A percentile compares a stretch with the other conserved stretches of the same genome.
Evolutionary conservation across 2,113 vertebrate species (phyloP).

Genomic region (Pogona vitticeps): DNA sequence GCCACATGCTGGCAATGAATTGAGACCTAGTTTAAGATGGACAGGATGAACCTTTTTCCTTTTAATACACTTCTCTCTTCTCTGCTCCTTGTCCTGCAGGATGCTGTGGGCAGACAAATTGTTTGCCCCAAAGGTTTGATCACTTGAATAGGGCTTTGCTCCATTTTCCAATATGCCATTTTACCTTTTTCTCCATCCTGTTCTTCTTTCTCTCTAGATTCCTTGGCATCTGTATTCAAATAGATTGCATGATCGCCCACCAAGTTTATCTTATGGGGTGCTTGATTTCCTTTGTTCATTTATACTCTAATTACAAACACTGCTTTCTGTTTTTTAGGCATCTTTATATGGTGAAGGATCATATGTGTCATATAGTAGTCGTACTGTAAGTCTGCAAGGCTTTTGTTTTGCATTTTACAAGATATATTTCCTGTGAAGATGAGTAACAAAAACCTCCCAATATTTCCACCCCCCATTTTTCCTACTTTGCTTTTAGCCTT

Average conservation of each 20-base stretch:
- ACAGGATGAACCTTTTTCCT: not conserved
- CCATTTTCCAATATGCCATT: not conserved
- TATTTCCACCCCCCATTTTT: constrained; percentile 68
- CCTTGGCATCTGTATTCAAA: not conserved
- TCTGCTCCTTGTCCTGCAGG: not conserved
- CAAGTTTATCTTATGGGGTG: not conserved
- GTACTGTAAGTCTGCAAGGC: constrained; percentile 82
- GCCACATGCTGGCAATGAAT: not conserved
- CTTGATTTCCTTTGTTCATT: constrained; percentile 21
- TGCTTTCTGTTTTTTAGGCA: constrained; percentile 76
- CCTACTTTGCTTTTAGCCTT: constrained; percentile 82
- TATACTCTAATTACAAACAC: constrained; percentile 21
- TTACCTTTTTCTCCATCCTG: not conserved
- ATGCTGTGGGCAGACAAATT: not conserved
- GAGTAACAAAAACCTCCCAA: constrained; percentile 40
- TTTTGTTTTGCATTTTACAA: constrained; percentile 29
- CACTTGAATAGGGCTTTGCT: not conserved
- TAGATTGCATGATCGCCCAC: not conserved
- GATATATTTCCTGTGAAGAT: constrained; percentile 30
- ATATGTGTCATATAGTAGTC: constrained; percentile 80
- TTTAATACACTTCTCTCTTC: not conserved
- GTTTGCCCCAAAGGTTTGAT: not conserved
- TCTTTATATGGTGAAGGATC: constrained; percentile 83
- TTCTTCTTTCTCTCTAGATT: not conserved
- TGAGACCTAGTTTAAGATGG: not conserved